Conservation (phyloP, 1,140 invertebrate genomes). For the Brachionus koreanus region DNA sequence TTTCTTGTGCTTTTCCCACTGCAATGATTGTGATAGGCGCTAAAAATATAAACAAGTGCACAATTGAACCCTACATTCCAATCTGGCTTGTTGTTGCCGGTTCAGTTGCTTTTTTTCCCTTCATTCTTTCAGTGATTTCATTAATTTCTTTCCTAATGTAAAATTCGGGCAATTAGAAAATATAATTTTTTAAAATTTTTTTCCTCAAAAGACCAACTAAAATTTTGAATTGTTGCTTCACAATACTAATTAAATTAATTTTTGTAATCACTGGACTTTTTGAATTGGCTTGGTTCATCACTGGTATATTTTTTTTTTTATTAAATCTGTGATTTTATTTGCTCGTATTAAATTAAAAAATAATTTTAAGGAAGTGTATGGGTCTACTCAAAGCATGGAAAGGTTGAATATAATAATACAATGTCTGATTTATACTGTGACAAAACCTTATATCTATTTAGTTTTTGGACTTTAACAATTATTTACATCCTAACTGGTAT, state of each 20-base stretch:
- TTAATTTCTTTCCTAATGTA: not conserved
- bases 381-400: not conserved
- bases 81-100: not conserved
- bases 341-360: not conserved
- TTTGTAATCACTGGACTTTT: not conserved
- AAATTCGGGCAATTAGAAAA: not conserved
- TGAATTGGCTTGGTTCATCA: conserved; percentile 6
- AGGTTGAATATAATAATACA: not conserved
- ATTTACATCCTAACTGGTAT: not conserved
- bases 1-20: not conserved
- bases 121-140: not conserved
- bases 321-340: too few relatives aligned
- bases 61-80: conserved; percentile 2
- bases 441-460: not conserved
- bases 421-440: not conserved
- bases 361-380: not conserved
- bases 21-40: not conserved
- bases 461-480: not conserved
- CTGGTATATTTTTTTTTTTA: not conserved
- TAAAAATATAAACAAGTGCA: not conserved
- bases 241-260: not conserved
- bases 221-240: not conserved
- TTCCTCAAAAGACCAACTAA: not conserved
- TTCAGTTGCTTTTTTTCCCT: not conserved
- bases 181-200: not conserved